These are phyloP conservation scores for Dendrolimus pini DNA, from an alignment of 2,888 invertebrate species.

Conservation along the genomic window DNA sequence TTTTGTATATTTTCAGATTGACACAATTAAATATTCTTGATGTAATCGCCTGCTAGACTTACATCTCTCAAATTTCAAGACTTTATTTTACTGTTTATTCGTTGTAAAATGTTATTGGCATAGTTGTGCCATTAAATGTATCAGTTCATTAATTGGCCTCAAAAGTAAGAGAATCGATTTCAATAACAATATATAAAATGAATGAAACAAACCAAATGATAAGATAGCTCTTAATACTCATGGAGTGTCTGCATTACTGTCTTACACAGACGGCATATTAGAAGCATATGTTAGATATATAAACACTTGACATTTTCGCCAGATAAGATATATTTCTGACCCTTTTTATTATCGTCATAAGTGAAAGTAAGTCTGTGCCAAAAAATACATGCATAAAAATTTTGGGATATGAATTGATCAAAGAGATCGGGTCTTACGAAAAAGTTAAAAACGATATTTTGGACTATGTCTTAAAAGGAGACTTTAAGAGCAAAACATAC, in stretches of 20 bases:
- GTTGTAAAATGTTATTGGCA: too few relatives aligned
- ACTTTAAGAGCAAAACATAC: constrained; percentile 76
- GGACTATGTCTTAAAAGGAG: constrained; percentile 63
- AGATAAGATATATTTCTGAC: constrained; percentile 38
- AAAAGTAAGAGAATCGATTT: too few relatives aligned
- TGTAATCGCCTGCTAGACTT: too few relatives aligned
- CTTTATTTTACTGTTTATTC: too few relatives aligned
- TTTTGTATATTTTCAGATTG: too few relatives aligned
- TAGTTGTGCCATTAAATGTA: too few relatives aligned
- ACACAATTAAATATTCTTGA: too few relatives aligned
- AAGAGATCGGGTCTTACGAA: constrained; percentile 78
- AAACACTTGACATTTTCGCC: background rate
- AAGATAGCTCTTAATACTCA: background rate
- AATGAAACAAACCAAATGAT: too few relatives aligned
- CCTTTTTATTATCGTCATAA: constrained; percentile 28
- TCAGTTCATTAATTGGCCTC: too few relatives aligned
- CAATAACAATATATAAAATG: too few relatives aligned
- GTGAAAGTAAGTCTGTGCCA: constrained; percentile 36
- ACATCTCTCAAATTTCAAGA: too few relatives aligned
- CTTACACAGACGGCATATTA: background rate
- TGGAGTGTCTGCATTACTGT: too few relatives aligned
- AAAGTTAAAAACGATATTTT: constrained; percentile 69
- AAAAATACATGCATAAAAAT: constrained; percentile 43
- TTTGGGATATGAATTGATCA: constrained; percentile 59
- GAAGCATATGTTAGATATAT: background rate